phyloP scores from a whole-genome alignment of 1,140 invertebrate genomes.

The Meloidogyne floridensis region DNA sequence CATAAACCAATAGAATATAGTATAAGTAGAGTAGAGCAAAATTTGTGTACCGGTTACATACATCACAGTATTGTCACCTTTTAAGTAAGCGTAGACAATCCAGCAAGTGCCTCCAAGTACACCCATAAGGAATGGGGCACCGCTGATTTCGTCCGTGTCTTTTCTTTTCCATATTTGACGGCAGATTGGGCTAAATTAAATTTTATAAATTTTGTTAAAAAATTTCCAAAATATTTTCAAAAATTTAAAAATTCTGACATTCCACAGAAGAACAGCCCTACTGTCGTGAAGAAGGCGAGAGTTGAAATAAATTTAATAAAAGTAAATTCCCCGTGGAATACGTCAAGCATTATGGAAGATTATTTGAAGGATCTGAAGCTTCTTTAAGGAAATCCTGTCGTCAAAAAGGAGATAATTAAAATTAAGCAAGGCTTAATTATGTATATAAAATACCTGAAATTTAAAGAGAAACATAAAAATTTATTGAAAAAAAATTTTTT shows the following conservation, averaged over 20 bases:
- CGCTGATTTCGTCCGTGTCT: constrained; percentile 62
- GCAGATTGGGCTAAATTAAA: constrained; percentile 60
- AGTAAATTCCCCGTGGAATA: constrained; percentile 58
- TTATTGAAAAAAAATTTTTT: background rate
- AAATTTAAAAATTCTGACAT: constrained; percentile 52
- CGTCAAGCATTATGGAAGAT: constrained; percentile 53
- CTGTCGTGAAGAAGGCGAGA: constrained; percentile 62
- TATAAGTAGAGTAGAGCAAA: constrained; percentile 55
- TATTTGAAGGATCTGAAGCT: background rate
- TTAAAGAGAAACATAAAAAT: background rate
- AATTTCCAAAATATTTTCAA: background rate
- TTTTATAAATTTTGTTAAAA: background rate
- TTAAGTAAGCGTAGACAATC: constrained; percentile 62
- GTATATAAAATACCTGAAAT: background rate
- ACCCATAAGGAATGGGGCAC: constrained; percentile 65
- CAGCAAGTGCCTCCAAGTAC: constrained; percentile 60
- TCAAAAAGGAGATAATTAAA: background rate
- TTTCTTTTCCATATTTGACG: constrained; percentile 65
- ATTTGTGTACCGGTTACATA: constrained; percentile 59
- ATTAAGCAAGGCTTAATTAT: background rate
- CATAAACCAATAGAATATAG: constrained; percentile 65
- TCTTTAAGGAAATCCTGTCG: background rate
- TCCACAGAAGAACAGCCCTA: constrained; percentile 65
- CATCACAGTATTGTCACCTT: constrained; percentile 57
- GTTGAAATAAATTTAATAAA: constrained; percentile 62